Conservation (phyloP, 2,113 vertebrate species). For the Elachura formosa region DNA sequence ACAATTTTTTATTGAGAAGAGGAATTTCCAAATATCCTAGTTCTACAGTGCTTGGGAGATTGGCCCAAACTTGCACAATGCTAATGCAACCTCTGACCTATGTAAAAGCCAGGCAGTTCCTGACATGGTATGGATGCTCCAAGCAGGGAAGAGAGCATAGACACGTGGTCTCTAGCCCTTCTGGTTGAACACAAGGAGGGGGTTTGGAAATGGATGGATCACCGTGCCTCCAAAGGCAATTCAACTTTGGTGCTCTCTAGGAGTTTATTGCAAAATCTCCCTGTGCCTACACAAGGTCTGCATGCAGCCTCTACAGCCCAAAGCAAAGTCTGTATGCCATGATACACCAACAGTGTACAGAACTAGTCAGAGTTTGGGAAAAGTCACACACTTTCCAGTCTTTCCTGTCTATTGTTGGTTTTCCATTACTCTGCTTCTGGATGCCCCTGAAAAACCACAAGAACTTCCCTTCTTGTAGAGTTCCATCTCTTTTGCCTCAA, state of each 20-base stretch:
- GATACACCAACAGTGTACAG: neutral
- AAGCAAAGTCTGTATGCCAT: neutral
- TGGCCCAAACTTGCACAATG: neutral
- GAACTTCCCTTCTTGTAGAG: slow-evolving; percentile 48
- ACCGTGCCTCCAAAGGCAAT: neutral
- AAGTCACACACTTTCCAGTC: neutral
- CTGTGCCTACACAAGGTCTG: neutral
- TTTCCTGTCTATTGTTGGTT: slow-evolving; percentile 10
- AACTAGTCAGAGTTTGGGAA: neutral
- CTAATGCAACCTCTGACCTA: neutral
- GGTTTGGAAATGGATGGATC: neutral
- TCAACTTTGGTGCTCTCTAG: neutral
- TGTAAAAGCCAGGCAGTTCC: neutral
- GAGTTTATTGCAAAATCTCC: neutral
- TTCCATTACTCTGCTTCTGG: slow-evolving; percentile 36
- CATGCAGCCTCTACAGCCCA: neutral
- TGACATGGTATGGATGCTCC: neutral
- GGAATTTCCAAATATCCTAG: neutral
- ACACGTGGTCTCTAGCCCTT: neutral
- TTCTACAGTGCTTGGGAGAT: neutral
- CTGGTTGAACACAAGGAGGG: neutral
- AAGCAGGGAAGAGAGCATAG: neutral
- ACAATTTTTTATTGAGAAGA: neutral
- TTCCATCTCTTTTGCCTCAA: slow-evolving; percentile 45
- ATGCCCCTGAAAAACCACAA: slow-evolving; percentile 38